Conservation (phyloP, 2,113 vertebrate genomes). For the Athene cunicularia region DNA sequence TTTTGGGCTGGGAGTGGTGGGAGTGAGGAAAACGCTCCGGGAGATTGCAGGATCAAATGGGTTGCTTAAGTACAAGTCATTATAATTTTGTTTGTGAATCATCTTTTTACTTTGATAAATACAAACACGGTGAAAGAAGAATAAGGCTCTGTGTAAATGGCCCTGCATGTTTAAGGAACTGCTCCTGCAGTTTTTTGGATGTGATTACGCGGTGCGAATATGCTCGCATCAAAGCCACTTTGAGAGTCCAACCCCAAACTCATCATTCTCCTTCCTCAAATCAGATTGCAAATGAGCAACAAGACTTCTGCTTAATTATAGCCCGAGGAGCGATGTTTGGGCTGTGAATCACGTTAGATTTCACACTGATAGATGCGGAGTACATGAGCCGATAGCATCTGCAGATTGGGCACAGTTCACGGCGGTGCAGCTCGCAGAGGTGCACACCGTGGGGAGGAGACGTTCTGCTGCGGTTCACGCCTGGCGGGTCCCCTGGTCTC, state of each 20-base stretch:
- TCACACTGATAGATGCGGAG: constrained; percentile 11
- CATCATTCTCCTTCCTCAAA: constrained; percentile 55
- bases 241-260: background rate
- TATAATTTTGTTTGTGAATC: background rate
- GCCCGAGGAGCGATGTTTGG: constrained; percentile 67
- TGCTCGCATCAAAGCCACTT: background rate
- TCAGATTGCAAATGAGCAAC: constrained; percentile 56
- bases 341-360: constrained; percentile 61
- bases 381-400: constrained; percentile 49
- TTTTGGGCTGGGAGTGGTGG: background rate
- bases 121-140: background rate
- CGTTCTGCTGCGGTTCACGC: background rate
- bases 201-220: accelerated
- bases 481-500: background rate
- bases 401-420: background rate
- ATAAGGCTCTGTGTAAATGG: background rate
- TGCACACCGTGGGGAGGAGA: accelerated
- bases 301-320: constrained; percentile 65
- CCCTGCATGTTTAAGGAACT: background rate
- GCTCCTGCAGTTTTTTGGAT: background rate
- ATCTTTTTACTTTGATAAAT: background rate
- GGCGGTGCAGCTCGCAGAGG: background rate
- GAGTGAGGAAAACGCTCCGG: background rate
- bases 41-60: constrained; percentile 11
- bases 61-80: background rate